Evolutionary conservation across 2,888 invertebrate species (phyloP).

Genomic region (Autographa gamma): DNA sequence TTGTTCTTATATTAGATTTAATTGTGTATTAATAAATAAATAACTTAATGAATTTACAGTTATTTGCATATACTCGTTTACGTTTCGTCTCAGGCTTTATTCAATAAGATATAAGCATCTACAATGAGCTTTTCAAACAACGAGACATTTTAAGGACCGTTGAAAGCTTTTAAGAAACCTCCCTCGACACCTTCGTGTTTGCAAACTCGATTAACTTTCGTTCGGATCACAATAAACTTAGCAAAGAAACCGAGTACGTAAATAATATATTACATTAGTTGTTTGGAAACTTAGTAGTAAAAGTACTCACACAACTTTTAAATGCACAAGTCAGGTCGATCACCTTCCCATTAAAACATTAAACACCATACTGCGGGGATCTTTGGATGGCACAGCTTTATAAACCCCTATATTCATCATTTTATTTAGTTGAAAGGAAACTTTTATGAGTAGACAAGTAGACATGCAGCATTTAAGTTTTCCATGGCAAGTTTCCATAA

Average conservation of each 20-base stretch:
- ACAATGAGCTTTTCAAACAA: not conserved
- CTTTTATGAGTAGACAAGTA: slow-evolving; percentile 61
- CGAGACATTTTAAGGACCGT: not conserved
- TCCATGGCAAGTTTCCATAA: slow-evolving; percentile 68
- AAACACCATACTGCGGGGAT: slow-evolving; percentile 52
- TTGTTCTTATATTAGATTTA: no score
- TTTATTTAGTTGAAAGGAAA: slow-evolving; percentile 63
- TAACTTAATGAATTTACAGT: no score
- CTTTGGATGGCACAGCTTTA: slow-evolving; percentile 43
- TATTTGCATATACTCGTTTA: not conserved
- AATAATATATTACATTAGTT: not conserved
- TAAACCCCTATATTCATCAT: slow-evolving; percentile 61
- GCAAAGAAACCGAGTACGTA: not conserved
- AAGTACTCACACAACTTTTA: slow-evolving; percentile 49
- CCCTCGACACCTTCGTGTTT: not conserved
- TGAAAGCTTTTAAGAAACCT: not conserved
- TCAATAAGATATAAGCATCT: not conserved
- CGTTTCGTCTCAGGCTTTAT: not conserved
- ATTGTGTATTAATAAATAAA: no score
- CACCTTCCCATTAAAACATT: slow-evolving; percentile 40
- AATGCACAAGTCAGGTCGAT: slow-evolving; percentile 10
- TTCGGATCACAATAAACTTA: not conserved
- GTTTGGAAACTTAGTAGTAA: not conserved
- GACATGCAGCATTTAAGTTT: slow-evolving; percentile 57
- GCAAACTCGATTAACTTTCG: not conserved